Evolutionary conservation across 1,140 invertebrate species (phyloP), one percentile per base, ranked within the genome.

Genomic region (Scaptomyza montana): DNA sequence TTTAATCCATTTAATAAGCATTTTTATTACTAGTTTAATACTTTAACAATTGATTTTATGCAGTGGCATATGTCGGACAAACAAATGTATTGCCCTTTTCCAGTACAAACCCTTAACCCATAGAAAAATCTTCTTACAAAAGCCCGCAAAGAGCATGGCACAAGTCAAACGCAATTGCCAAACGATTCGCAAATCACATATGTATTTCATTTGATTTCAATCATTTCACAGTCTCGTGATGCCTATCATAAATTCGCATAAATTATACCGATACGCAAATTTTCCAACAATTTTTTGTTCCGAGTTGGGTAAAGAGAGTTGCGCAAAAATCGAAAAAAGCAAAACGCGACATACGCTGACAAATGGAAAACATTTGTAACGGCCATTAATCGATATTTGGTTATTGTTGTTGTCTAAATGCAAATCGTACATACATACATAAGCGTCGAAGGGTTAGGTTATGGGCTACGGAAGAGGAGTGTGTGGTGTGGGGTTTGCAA

Each of bases 361-460:
- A 87, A 86, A 86, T 86, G 82, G 82, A 86, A 86, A 87, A 87
- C 82, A 87, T 86, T 86, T 86, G 82, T 86, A 89, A 86, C 78
- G 82, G 84, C 75, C 79, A 82, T 86, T 86, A 86, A 86, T 87
- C 71, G 81, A 86, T 81, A 71, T 81, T 81, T 36, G 33, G 69
- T 76, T 79, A 41, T 68, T 47, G 62, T 60, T 47, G 43, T 46
- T 68, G 68, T 54, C 64, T 60, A 68, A 87, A 86, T 86, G 82
- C 82, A 86, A 86, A 85, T 86, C 59, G 74, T 47, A 77, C 84
- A 33, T 6, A 33, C 7, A 30, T 30, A 30, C 5, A 33, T 33
- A 33, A 5, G 41, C 19, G 49, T 53, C 50, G 85, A 87, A 80
- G 82, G 82, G 82, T 86, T 78, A 78, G 59, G 36, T 16, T 30